Base-by-base conservation (phyloP, 2,888 invertebrate species). In the Lasioglossum vierecki region DNA sequence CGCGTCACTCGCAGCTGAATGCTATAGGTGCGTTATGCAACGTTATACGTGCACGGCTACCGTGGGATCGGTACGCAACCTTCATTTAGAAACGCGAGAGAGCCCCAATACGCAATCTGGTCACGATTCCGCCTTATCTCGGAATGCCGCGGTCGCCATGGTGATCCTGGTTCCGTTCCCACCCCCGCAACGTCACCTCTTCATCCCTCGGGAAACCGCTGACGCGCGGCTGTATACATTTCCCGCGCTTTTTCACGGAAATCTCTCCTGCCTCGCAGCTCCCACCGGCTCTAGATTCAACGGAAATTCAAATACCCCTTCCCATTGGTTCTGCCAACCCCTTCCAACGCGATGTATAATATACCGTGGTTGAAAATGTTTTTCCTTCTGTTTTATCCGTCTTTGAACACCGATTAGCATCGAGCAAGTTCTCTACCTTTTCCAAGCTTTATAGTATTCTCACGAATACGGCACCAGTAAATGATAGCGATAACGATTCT, bases 101-200 rank as follows among this genome's bases (percentile, higher is more conserved):
- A 70, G 46, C 79, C 70, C 71, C 76, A 77, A 76, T 77, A 80
- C 63, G 80, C 79, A 88, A 87, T 84, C 87, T 75, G 79, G 83
- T 88, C 88, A 88, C 88, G 88, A 87, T 88, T 87, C 74, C 80
- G 83, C 75, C 80, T 87, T 88, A 88, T 85, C 87, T 83, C 82
- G 82, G 80, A 80, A 84, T 80, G 77, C 87, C 71, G 73, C 71
- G 80, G 88, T 88, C 74, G 87, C 82, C 86, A 81, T 84, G 88
- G 87, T 26, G 70, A 84, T 76, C 57, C 74, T 15, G 30, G 63
- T 30, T 5, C 66, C 57, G 6, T 18, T 30, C 71, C 71, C 49
- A 18, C 71, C 53, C 35, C 44, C 11, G 30, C 35, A 26, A 15
- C 26, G 15, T 49, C 5, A 9, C 53, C 13, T 74, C 75, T 68